Base-by-base conservation (phyloP, 1,140 invertebrate genomes). In the Cryptotermes secundus region DNA sequence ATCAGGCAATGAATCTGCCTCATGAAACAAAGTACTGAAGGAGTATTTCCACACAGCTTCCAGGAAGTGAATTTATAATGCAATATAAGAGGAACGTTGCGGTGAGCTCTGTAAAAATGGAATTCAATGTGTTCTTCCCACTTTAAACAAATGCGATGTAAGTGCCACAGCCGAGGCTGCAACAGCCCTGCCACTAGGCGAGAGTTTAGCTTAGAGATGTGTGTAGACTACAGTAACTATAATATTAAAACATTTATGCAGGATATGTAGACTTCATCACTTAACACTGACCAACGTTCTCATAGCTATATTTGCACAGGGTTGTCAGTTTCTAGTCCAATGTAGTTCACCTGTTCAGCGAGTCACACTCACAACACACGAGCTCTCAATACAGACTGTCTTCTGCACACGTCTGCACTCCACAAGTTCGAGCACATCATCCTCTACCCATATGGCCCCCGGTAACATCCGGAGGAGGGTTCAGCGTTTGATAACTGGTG, bases 181-280 rank as follows among this genome's bases (percentile, higher is more conserved):
- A 9, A 72, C n/a, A 72, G 59, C 26, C 59, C 26, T 72, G 59
- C 59, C 59, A 72, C 9, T n/a, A 26, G n/a, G 59, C n/a, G 26
- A 72, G 26, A 72, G 59, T 72, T 72, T 72, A 72, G 59, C 59
- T 72, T 72, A 72, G 59, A 72, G 59, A 72, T 72, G 59, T 72
- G 26, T 72, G 59, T 72, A 26, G 14, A 72, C 59, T 72, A 72
- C 59, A 31, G 31, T n/a, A n/a, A 72, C 59, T 72, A 72, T n/a
- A 72, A 31, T 72, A 72, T 26, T 72, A 72, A 72, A 72, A 72
- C 59, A 72, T 72, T 72, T 72, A 72, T 16, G 59, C 59, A 72
- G 31, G 59, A 72, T 72, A 72, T 72, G 59, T 72, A 72, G 59
- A 72, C 59, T n/a, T 72, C 59, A n/a, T 72, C 59, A 72, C 59